phyloP scores from a whole-genome alignment of 2,888 invertebrate species.

The Clistopyga incitator region DNA sequence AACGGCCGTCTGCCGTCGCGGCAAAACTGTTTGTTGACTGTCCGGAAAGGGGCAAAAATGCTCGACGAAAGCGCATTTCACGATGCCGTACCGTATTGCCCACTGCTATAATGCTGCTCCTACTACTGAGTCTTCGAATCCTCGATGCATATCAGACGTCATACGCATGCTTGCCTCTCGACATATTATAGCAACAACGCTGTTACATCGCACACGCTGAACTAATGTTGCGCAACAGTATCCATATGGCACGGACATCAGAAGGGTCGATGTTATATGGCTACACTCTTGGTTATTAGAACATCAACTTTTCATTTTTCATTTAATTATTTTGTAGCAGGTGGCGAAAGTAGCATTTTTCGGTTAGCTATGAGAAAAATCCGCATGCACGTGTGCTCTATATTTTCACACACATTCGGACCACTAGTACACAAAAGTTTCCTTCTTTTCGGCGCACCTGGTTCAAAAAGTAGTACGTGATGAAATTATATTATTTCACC shows the following conservation, averaged over 20 bases:
- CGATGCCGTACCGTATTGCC: conserved; percentile 19
- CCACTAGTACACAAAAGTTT: no score
- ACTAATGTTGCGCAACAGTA: conserved; percentile 7
- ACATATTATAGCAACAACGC: neutral
- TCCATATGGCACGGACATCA: neutral
- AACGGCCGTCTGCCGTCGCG: conserved; percentile 65
- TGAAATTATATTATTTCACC: no score
- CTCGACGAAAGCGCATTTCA: neutral
- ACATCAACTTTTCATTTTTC: no score
- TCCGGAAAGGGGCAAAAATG: conserved; percentile 21
- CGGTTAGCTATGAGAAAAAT: no score
- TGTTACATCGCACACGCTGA: neutral
- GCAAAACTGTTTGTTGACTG: conserved; percentile 68
- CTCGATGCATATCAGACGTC: neutral
- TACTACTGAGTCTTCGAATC: neutral
- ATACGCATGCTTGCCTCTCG: neutral
- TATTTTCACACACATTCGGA: no score
- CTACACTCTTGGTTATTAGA: neutral
- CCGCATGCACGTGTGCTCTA: no score
- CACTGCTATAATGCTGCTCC: neutral
- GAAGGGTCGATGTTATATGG: neutral
- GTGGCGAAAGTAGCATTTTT: no score
- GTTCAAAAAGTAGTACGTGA: no score
- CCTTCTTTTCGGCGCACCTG: no score
- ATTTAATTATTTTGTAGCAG: no score